A percentile compares a stretch with the other conserved stretches of the same genome.
Conservation (phyloP, 2,888 invertebrate genomes). For the Limulus polyphemus region DNA sequence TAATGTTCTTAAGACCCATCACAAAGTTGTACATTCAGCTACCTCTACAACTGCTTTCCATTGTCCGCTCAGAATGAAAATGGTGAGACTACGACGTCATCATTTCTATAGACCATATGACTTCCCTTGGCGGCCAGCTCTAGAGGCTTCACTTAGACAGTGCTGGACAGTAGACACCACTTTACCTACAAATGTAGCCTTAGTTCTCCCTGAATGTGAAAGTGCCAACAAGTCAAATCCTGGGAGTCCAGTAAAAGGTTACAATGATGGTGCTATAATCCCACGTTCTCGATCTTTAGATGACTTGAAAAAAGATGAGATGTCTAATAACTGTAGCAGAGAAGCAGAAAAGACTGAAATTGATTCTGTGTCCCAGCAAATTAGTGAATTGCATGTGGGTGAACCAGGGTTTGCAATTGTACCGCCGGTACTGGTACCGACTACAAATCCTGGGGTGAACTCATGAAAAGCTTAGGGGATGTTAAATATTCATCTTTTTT, state of each 20-base stretch:
- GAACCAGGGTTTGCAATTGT: too few relatives aligned
- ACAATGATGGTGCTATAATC: slow-evolving; percentile 12
- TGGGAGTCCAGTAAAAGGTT: slow-evolving; percentile 20
- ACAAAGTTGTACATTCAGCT: too few relatives aligned
- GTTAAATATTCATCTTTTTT: too few relatives aligned
- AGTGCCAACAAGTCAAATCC: slow-evolving; percentile 24
- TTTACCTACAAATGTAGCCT: not conserved
- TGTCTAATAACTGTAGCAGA: slow-evolving; percentile 3
- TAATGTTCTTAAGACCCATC: too few relatives aligned
- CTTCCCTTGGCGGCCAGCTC: not conserved
- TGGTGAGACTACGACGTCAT: too few relatives aligned
- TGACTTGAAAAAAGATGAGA: slow-evolving; percentile 12
- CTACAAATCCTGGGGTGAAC: too few relatives aligned
- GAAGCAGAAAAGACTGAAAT: slow-evolving; percentile 11
- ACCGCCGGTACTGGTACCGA: too few relatives aligned
- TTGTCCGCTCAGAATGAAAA: too few relatives aligned
- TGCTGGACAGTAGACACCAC: too few relatives aligned
- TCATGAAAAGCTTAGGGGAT: too few relatives aligned
- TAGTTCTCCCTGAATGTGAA: slow-evolving; percentile 8
- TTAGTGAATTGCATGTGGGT: slow-evolving; percentile 19
- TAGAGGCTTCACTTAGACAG: not conserved
- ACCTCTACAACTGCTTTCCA: too few relatives aligned
- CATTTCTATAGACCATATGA: slow-evolving; percentile 9
- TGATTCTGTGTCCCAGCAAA: slow-evolving; percentile 20
- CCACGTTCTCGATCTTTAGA: slow-evolving; percentile 20